Evolutionary conservation across 2,888 invertebrate genomes (phyloP).

Genomic region (Nemotelus nigrinus): DNA sequence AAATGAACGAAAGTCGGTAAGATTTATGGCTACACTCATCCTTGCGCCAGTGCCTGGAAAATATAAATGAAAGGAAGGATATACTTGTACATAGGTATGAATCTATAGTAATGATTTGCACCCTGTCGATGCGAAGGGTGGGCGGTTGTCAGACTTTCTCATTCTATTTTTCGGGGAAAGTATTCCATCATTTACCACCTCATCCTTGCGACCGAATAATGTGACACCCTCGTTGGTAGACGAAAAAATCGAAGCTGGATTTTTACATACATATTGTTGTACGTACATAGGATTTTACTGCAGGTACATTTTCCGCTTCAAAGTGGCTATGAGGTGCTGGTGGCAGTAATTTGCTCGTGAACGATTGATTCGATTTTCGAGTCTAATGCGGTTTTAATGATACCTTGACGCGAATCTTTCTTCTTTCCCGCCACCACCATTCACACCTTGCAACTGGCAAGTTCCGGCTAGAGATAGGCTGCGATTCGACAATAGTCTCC

Average conservation of each 20-base stretch:
- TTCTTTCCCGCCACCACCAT: not conserved
- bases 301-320: not conserved
- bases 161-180: too few species aligned
- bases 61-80: too few species aligned
- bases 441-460: not conserved
- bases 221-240: too few species aligned
- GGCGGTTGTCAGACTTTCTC: too few species aligned
- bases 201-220: not conserved
- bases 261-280: slow-evolving; percentile 1
- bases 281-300: not conserved
- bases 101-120: too few species aligned
- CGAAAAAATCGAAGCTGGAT: not conserved
- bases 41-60: too few species aligned
- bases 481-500: not conserved
- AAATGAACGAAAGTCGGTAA: too few species aligned
- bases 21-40: too few species aligned
- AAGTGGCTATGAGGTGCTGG: not conserved
- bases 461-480: not conserved
- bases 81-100: too few species aligned
- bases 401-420: slow-evolving; percentile 42
- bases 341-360: slow-evolving; percentile 2
- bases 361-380: slow-evolving; percentile 48
- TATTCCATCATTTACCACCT: too few species aligned
- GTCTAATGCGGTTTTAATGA: slow-evolving; percentile 51
- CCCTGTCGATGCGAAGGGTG: too few species aligned